Evolutionary conservation across 92 coral and sea anemone species (phyloP).

Genomic region (Parazoanthus atlanticus): DNA sequence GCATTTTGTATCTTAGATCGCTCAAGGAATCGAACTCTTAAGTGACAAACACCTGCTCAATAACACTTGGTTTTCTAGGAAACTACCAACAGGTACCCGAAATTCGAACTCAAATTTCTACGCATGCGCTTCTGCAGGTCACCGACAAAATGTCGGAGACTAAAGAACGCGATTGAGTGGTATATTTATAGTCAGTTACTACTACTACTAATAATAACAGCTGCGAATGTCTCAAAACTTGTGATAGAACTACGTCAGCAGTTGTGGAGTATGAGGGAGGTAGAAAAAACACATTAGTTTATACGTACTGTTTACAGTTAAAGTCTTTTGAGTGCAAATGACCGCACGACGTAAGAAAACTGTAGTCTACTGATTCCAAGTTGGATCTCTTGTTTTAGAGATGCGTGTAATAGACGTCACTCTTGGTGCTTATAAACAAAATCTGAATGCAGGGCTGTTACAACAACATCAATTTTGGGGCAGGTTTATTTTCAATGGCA

Average conservation of each 20-base stretch:
- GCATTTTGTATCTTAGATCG: background rate
- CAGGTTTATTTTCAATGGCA: too few species aligned
- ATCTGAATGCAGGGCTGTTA: too few species aligned
- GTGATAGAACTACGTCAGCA: background rate
- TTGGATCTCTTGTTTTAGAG: too few species aligned
- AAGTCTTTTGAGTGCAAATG: too few species aligned
- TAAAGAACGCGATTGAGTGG: background rate
- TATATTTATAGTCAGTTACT: too few species aligned
- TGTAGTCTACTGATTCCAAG: too few species aligned
- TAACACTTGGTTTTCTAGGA: background rate
- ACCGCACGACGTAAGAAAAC: too few species aligned
- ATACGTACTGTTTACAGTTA: too few species aligned
- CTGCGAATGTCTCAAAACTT: background rate
- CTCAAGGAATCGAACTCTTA: background rate
- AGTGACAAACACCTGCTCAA: background rate
- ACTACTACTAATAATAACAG: too few species aligned
- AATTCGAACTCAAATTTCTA: background rate
- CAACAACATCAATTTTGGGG: too few species aligned
- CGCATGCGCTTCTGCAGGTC: background rate
- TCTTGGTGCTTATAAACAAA: too few species aligned
- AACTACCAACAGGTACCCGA: constrained; percentile 1
- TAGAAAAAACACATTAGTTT: background rate
- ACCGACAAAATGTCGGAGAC: background rate
- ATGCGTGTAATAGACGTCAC: too few species aligned
- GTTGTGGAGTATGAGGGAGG: background rate